phyloP scores from a whole-genome alignment of 1,140 invertebrate genomes.

The Drosophila saltans region DNA sequence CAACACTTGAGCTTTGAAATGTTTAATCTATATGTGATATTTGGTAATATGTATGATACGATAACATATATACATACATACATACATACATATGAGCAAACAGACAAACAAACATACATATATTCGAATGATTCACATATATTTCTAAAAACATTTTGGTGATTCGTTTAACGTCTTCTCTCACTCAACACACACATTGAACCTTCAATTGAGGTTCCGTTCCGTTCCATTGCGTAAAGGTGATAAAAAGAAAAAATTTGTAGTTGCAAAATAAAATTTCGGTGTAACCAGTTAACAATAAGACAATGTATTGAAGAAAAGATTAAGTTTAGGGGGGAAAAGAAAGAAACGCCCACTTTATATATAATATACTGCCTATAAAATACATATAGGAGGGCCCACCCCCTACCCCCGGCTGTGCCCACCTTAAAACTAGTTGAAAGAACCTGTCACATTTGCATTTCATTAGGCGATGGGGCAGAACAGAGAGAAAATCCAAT shows the following conservation, averaged over 20 bases:
- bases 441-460: slow-evolving; percentile 47
- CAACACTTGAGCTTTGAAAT: slow-evolving; percentile 12
- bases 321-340: background rate
- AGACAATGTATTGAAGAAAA: background rate
- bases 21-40: slow-evolving; percentile 10
- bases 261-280: background rate
- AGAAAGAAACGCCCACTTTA: background rate
- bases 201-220: background rate
- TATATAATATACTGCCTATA: too few species aligned
- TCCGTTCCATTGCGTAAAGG: background rate
- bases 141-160: slow-evolving; percentile 1
- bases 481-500: slow-evolving; percentile 48
- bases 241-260: background rate
- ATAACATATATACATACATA: background rate
- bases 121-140: background rate
- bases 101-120: background rate
- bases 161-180: slow-evolving; percentile 1
- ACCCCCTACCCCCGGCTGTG: background rate
- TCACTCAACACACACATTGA: background rate
- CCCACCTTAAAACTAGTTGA: background rate
- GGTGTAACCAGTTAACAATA: background rate
- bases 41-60: slow-evolving; percentile 1
- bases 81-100: background rate
- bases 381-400: too few species aligned
- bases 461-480: slow-evolving; percentile 26